Base-by-base conservation (phyloP, 2,797 vertebrate species). In the Argyrosomus regius region DNA sequence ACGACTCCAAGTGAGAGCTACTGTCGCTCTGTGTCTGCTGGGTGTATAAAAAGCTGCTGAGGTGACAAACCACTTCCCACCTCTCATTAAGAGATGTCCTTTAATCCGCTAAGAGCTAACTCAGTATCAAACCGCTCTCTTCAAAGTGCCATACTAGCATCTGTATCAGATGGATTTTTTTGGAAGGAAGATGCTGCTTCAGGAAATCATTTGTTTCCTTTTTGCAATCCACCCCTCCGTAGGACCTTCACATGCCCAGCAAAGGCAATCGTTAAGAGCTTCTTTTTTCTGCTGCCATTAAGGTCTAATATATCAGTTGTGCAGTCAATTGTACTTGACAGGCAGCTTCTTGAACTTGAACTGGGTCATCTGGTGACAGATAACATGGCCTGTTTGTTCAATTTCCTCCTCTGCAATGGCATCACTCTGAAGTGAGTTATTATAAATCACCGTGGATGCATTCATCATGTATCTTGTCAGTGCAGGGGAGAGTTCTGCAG, bases 291-390 rank as follows among this genome's bases (percentile, higher is more conserved):
- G 83, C 76, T 89, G 93, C 85, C 92, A 93, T 94, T 94, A 95
- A 94, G 92, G 93, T 94, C 92, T 95, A 96, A 95, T 95, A 92
- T 93, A 94, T 95, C 93, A 95, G 88, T 90, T 20, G 9, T 93
- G 92, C 93, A 93, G 91, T 95, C 82, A 43, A 94, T 94, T 92
- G 92, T 81, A 91, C 94, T 93, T 94, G 93, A 95, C 92, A 96
- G 91, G 92, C 82, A 91, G 87, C 92, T 96, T 95, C 92, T 95
- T 95, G 93, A 94, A 94, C 88, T 95, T 96, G 88, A 95, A 95
- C 92, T 93, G 92, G 95, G 92, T 95, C 92, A 91, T 93, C 83
- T 93, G 79, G 73, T 95, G 90, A 95, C 90, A 95, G 93, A 95
- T 94, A 96, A 93, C 93, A 90, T 78, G 92, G 81, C 81, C 92